phyloP scores from a whole-genome alignment of 2,888 invertebrate genomes.

The Rhogogaster chlorosoma region DNA sequence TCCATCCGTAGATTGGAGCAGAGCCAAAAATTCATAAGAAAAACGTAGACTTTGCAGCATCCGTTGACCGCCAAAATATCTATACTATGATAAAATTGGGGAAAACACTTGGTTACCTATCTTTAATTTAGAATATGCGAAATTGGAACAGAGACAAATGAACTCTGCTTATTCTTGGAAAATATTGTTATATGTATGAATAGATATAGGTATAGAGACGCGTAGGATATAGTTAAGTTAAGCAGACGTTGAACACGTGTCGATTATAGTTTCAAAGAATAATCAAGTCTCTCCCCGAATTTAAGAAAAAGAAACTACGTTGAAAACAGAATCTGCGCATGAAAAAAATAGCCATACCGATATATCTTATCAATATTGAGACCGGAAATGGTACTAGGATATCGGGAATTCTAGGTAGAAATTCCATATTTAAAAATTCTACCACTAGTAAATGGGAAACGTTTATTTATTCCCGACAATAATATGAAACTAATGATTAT shows the following conservation, averaged over 20 bases:
- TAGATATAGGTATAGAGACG: neutral
- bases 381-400: slow-evolving; percentile 18
- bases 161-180: slow-evolving; percentile 20
- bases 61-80: slow-evolving; percentile 23
- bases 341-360: slow-evolving; percentile 1
- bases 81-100: slow-evolving; percentile 20
- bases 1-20: slow-evolving; percentile 38
- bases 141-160: slow-evolving; percentile 38
- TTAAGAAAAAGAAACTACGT: neutral
- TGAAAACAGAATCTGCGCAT: slow-evolving; percentile 4
- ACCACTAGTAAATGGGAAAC: neutral
- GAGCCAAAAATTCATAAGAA: slow-evolving; percentile 24
- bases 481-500: neutral
- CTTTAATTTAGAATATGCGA: neutral
- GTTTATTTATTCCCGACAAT: neutral
- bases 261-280: neutral
- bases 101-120: slow-evolving; percentile 30
- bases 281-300: neutral
- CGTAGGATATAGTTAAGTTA: neutral
- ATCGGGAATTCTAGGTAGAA: neutral
- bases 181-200: neutral
- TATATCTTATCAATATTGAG: slow-evolving; percentile 21
- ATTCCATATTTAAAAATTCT: neutral
- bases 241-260: slow-evolving; percentile 33
- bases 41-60: slow-evolving; percentile 20